Base-by-base conservation (phyloP, 2,113 vertebrate species). In the Mastomys natalensis region DNA sequence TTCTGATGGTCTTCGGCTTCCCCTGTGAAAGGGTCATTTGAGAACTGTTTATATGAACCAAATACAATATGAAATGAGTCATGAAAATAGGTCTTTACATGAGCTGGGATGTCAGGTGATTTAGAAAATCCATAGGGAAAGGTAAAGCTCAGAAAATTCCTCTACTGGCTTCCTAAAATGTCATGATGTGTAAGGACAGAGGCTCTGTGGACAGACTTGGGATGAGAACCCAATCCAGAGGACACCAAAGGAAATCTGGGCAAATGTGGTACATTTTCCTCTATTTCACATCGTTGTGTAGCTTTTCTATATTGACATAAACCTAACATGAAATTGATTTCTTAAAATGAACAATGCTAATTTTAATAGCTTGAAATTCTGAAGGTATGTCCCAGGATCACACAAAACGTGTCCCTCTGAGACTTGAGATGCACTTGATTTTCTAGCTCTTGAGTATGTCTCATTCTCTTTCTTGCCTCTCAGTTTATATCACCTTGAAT, bases 291-390 rank as follows among this genome's bases (percentile, higher is more conserved):
- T 29, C 43, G 66, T 90, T 45, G 34, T 43, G 51, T 45, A 88
- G 94, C 88, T 87, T 94, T 85, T 91, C 92, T 92, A 8, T 5
- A 3, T 43, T 62, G 70, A 53, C 16, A 37, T 7, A 43, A n/a
- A 89, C 88, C n/a, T 70, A 17, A 53, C 37, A 66, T 81, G 31
- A 77, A 90, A 24, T 48, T 92, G 77, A 94, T 89, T 88, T 87
- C 89, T 90, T 77, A 55, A 93, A 73, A 84, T 80, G 93, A 77
- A 10, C 8, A 60, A 82, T 82, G 55, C 29, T 73, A 88, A 53
- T 88, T 88, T 43, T 84, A 90, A 92, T 80, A 96, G 66, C 45
- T 95, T 90, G 73, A 51, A 40, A 77, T 70, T 91, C 66, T 87
- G 73, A 87, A 91, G 77, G 43, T 55, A 43, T 37, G 40, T 53